Evolutionary conservation across 1,140 invertebrate genomes (phyloP), one percentile per base, ranked within the genome.

Genomic region (Diachasma alloeum): DNA sequence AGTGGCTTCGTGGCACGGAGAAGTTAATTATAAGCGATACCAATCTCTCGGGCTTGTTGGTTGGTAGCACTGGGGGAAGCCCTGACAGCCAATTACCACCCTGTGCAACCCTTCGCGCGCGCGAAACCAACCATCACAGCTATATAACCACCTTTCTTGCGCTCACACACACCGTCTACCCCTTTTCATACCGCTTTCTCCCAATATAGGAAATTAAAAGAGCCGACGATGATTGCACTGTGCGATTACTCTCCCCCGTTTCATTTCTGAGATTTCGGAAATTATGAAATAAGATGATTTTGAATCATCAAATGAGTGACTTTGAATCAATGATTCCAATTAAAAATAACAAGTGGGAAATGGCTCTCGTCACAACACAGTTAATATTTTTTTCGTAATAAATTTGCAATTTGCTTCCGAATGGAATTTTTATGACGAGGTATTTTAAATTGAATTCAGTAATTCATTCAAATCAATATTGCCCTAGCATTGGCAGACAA

Each of bases 11-110:
- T 89, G 88, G 87, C 85, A 90, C 87, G 87, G 88, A 90, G 88
- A 89, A 90, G 88, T 90, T 90, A 90, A 90, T 90, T 90, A 90
- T 90, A 90, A 89, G 87, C 88, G 88, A 90, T 90, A 89, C 87
- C 87, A 89, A 90, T 90, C 88, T 90, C 87, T 89, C 86, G 84
- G 85, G 88, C 87, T 89, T 88, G 87, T 87, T 88, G 87, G 87
- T 86, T 80, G 81, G 79, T 81, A 78, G 80, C 77, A 82, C 84
- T 84, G 82, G 86, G 24, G 84, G 86, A 88, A 89, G 87, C 87
- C 87, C 88, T 88, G 88, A 90, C 88, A 90, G 88, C 88, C 88
- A 89, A 90, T 90, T 89, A 89, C 87, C 88, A 89, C 87, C 84
- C 87, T 82, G 84, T 85, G 82, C 83, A 83, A 85, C 85, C 83